These are phyloP conservation scores for Phylloscopus whistleri DNA, from an alignment of 2,113 vertebrate genomes.

Conservation along the genomic window DNA sequence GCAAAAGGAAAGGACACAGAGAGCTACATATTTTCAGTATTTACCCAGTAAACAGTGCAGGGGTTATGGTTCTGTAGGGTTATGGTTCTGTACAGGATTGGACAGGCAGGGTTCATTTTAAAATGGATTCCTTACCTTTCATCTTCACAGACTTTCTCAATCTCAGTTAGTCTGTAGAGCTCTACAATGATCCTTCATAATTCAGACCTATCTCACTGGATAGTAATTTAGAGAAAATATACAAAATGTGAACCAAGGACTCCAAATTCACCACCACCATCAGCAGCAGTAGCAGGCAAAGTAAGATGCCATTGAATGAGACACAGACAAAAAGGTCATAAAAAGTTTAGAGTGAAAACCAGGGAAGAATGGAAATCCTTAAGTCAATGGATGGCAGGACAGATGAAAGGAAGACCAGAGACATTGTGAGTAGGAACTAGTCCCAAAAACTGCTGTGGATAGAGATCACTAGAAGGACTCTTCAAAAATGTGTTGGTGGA, in stretches of 20 bases:
- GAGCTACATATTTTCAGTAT: not conserved
- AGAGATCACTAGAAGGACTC: not conserved
- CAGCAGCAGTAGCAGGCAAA: not conserved
- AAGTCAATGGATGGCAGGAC: not conserved
- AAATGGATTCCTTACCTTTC: not conserved
- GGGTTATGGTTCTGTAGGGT: fast-evolving
- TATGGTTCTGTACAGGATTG: not conserved
- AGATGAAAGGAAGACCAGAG: not conserved
- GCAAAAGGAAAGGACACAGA: not conserved
- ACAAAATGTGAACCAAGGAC: not conserved
- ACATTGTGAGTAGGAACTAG: not conserved
- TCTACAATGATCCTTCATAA: not conserved
- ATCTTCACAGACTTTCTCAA: not conserved
- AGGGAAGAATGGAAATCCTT: not conserved
- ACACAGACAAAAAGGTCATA: not conserved
- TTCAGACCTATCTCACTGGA: not conserved
- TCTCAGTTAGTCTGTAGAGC: not conserved
- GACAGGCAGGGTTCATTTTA: not conserved
- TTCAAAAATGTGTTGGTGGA: not conserved
- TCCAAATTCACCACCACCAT: not conserved
- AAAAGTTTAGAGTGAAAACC: not conserved
- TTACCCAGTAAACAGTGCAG: not conserved
- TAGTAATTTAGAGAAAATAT: not conserved
- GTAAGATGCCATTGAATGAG: not conserved
- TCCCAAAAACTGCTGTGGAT: not conserved